Conservation (phyloP, 2,797 vertebrate species). For the Syngnathus acus region DNA sequence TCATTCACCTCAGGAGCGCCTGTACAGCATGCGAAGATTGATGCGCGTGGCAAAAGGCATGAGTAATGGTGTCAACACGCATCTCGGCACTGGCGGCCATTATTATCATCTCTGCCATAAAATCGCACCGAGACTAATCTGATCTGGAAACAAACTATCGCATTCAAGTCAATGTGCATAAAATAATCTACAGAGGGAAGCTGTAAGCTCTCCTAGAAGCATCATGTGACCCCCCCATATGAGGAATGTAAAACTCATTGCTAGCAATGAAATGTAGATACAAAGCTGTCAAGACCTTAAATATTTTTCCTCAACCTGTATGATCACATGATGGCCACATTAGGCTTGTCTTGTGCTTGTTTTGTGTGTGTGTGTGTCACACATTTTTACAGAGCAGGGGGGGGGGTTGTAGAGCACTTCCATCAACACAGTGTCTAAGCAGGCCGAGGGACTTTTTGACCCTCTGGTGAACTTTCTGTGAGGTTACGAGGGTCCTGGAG, state of each 20-base stretch:
- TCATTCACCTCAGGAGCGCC: constrained; percentile 72
- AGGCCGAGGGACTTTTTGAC: constrained; percentile 79
- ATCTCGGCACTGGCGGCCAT: constrained; percentile 60
- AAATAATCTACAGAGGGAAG: constrained; percentile 47
- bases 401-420: constrained; percentile 41
- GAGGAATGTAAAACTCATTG: constrained; percentile 52
- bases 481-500: constrained; percentile 75
- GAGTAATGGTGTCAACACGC: constrained; percentile 77
- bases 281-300: constrained; percentile 20
- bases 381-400: constrained; percentile 34
- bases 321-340: constrained; percentile 22
- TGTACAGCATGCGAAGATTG: constrained; percentile 67
- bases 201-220: constrained; percentile 25
- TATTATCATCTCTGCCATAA: constrained; percentile 67
- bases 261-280: constrained; percentile 24
- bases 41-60: constrained; percentile 66
- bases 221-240: constrained; percentile 63
- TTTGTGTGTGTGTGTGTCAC: constrained; percentile 17
- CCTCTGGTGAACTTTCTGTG: constrained; percentile 84
- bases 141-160: constrained; percentile 60
- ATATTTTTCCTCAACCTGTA: constrained; percentile 9
- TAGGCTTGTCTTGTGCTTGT: constrained; percentile 35
- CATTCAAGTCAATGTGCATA: constrained; percentile 9
- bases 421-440: constrained; percentile 65
- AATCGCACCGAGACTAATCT: constrained; percentile 61